Evolutionary conservation across 2,797 vertebrate genomes (phyloP).

Genomic region (Microctenopoma steveboyesi): DNA sequence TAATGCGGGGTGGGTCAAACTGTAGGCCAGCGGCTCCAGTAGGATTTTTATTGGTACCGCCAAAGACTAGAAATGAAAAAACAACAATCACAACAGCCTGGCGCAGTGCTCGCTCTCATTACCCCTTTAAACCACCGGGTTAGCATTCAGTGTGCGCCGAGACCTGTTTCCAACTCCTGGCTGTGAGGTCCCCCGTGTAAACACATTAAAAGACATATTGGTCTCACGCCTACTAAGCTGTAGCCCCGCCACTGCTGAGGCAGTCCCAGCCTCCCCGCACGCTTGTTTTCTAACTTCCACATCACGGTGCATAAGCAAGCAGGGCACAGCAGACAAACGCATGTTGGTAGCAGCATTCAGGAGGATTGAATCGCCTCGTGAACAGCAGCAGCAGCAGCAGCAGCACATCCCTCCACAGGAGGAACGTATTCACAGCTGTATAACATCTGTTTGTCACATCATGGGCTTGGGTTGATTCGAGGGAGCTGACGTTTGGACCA

Average conservation of each 20-base stretch:
- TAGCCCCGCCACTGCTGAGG: constrained; percentile 2
- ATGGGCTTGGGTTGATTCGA: too few relatives aligned
- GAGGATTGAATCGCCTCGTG: background rate
- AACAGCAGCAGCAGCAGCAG: background rate
- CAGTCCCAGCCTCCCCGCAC: constrained; percentile 25
- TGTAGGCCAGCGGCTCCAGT: background rate
- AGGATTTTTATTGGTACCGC: background rate
- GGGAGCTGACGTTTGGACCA: too few relatives aligned
- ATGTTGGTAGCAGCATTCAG: constrained; percentile 18
- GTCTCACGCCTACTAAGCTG: constrained; percentile 18
- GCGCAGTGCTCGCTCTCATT: background rate
- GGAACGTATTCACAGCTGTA: too few relatives aligned
- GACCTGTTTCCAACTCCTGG: constrained; percentile 30
- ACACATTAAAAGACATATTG: constrained; percentile 45
- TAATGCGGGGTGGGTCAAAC: constrained; percentile 17
- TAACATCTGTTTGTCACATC: too few relatives aligned
- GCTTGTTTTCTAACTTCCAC: constrained; percentile 25
- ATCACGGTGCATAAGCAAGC: constrained; percentile 34
- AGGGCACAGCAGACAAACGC: constrained; percentile 11
- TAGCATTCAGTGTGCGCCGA: constrained; percentile 17
- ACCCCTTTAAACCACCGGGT: constrained; percentile 27
- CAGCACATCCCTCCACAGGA: too few relatives aligned
- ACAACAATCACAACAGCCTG: background rate
- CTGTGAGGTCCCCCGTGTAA: constrained; percentile 3
- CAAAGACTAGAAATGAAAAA: background rate